Conservation (phyloP, 2,888 invertebrate species). For the Xylocampa areola region DNA sequence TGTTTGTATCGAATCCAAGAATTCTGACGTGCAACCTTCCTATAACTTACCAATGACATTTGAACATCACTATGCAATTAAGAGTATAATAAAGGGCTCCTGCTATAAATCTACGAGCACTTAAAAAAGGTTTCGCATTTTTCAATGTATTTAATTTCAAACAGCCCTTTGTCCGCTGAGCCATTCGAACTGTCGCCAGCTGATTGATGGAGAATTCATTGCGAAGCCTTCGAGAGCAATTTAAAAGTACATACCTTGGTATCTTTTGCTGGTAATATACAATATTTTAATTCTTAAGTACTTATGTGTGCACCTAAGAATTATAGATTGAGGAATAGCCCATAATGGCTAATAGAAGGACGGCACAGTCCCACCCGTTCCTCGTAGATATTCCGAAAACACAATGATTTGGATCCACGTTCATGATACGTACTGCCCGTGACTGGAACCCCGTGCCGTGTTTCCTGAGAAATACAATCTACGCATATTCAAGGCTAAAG, state of each 20-base stretch:
- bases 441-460: no score
- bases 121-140: constrained; percentile 50
- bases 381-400: no score
- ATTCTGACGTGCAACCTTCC: background rate
- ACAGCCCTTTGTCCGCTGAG: constrained; percentile 68
- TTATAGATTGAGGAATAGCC: no score
- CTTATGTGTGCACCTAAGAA: no score
- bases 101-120: constrained; percentile 48
- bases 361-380: no score
- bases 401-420: no score
- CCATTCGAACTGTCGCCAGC: constrained; percentile 67
- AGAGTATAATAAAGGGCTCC: constrained; percentile 40
- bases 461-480: no score
- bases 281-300: no score
- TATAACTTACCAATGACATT: constrained; percentile 13
- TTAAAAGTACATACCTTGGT: constrained; percentile 22
- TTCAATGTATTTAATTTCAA: constrained; percentile 69
- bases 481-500: no score
- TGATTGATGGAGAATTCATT: constrained; percentile 75
- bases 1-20: no score
- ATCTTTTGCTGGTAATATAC: constrained; percentile 1
- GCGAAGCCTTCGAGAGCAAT: constrained; percentile 61
- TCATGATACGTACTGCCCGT: no score
- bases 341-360: no score
- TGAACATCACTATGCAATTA: constrained; percentile 45